Base-by-base conservation (phyloP, 1,140 invertebrate species). In the Diachasma alloeum region DNA sequence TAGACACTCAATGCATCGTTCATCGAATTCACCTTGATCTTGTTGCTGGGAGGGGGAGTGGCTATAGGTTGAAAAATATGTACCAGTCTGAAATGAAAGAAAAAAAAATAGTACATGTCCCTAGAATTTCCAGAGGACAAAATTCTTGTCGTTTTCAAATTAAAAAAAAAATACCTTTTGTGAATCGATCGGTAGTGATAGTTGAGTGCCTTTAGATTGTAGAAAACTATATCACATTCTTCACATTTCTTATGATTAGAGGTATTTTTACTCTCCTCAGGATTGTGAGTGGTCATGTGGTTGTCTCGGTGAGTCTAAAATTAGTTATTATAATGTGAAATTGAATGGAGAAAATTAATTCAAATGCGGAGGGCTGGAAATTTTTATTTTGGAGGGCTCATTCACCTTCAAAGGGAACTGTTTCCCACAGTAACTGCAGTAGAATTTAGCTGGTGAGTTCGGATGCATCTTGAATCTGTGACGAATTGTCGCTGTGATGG, bases 391-490 rank as follows among this genome's bases (percentile, higher is more conserved):
- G 2, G 6, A 31, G 31, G 31, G 31, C 31, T 31, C 31, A 63
- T 48, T 77, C 81, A 93, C 93, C 90, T 93, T 93, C 80, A 94
- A 86, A 37, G 93, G 92, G 85, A 94, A 94, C 71, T 93, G 92
- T 89, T 92, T 93, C 5, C 93, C 93, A 85, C 93, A 94, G 86
- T 91, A 92, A 10, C 91, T 88, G 73, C 93, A 94, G 83, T 92
- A 93, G 85, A 93, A 91, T 83, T 93, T 93, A 1, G 90, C 86
- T 24, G 90, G 90, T 75, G 91, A 91, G 73, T 93, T 90, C 13
- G 92, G 92, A 85, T 94, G 93, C 59, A 92, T 88, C 83, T 91
- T 92, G 82, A 93, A 93, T 83, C 93, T 93, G 85, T 94, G 93
- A 76, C 92, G 91, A 76, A 94, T 93, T 0, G 93, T 93, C 75